phyloP scores from a whole-genome alignment of 2,888 invertebrate genomes.

The Lepidochrysops patricia region DNA sequence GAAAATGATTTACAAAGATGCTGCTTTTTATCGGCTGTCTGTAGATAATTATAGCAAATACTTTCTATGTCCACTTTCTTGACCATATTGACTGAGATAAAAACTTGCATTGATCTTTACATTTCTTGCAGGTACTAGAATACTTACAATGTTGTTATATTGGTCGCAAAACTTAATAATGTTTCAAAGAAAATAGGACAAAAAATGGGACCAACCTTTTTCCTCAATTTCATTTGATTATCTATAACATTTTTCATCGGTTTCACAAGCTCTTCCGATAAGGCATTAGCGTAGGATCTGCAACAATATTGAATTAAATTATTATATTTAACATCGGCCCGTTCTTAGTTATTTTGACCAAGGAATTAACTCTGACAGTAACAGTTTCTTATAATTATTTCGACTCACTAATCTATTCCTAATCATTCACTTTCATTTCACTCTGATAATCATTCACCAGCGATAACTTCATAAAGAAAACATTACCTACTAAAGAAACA shows the following conservation, averaged over 20 bases:
- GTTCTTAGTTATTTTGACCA: neutral
- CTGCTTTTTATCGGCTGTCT: neutral
- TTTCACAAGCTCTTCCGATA: constrained; percentile 91
- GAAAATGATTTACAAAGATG: neutral
- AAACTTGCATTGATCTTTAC: constrained; percentile 2
- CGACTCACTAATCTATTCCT: too few relatives aligned
- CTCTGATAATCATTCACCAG: too few relatives aligned
- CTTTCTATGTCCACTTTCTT: neutral
- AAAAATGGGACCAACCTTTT: constrained; percentile 67
- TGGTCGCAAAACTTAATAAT: too few relatives aligned
- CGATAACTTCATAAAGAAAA: too few relatives aligned
- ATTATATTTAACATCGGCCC: too few relatives aligned
- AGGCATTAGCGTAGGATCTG: constrained; percentile 84
- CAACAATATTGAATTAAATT: constrained; percentile 31
- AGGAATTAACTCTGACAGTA: too few relatives aligned
- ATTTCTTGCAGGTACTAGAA: neutral
- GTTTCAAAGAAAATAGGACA: neutral
- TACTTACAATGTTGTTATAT: neutral
- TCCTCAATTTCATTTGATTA: constrained; percentile 80
- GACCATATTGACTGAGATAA: neutral
- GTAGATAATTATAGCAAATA: neutral
- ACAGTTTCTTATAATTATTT: too few relatives aligned
- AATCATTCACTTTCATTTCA: too few relatives aligned
- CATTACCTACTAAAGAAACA: too few relatives aligned
- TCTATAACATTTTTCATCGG: constrained; percentile 85